Conservation (phyloP, 1,140 invertebrate genomes). For the Chrysomallon squamiferum region DNA sequence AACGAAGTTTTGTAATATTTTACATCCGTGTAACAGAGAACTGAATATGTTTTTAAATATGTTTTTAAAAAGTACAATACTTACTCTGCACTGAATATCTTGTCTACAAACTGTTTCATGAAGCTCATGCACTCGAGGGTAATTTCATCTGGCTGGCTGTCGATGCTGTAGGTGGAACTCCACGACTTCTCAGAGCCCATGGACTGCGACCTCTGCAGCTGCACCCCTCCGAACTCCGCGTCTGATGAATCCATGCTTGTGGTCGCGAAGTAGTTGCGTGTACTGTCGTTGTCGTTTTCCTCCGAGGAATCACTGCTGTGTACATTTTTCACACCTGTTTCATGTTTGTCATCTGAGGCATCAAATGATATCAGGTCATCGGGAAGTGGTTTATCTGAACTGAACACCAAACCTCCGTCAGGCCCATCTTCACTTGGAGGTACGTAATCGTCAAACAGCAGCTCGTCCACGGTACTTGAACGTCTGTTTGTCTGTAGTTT, state of each 20-base stretch:
- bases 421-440: constrained; percentile 27
- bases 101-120: constrained; percentile 76
- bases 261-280: constrained; percentile 36
- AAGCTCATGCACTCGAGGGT: constrained; percentile 70
- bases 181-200: constrained; percentile 76
- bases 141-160: constrained; percentile 74
- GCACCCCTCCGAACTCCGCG: constrained; percentile 53
- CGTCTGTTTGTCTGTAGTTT: constrained; percentile 45
- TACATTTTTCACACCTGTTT: constrained; percentile 21
- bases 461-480: constrained; percentile 58
- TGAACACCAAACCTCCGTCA: constrained; percentile 9
- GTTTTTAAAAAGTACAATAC: no score
- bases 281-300: background rate
- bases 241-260: constrained; percentile 71
- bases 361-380: constrained; percentile 58
- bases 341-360: constrained; percentile 27
- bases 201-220: constrained; percentile 66
- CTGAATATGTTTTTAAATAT: background rate
- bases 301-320: constrained; percentile 18
- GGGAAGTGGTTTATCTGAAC: constrained; percentile 24
- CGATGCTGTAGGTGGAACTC: constrained; percentile 75
- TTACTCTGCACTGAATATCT: constrained; percentile 67
- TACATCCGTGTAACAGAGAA: background rate
- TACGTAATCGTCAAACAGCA: constrained; percentile 59
- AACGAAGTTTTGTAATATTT: background rate